Base-by-base conservation (phyloP, 1,140 invertebrate genomes). In the Hermetia illucens region DNA sequence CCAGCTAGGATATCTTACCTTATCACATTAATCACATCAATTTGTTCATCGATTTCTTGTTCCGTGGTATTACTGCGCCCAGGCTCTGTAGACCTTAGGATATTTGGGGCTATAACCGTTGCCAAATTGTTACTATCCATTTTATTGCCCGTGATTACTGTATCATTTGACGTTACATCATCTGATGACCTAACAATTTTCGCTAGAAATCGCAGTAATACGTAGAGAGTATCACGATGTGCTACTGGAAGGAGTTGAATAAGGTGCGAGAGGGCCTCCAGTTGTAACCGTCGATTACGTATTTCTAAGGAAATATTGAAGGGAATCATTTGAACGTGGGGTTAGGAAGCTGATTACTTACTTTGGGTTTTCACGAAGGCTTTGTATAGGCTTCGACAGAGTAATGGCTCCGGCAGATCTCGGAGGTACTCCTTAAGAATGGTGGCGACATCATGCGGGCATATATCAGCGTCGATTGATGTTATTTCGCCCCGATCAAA, bases 81-180 rank as follows among this genome's bases (percentile, higher is more conserved):
- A 17, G 68, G 55, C 40, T 74, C 71, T 17, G 71, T 71, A 48
- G 79, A 77, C 49, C 91, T 86, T 30, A 94, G 70, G 49, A 95
- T 86, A 57, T 93, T 94, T 2, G 90, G 90, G 2, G 89, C 90
- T 61, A 95, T 90, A 17, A 94, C 72, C 4, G 88, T 94, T 1
- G 90, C 89, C 41, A 95, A 64, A 60, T 92, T 94, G 27, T 75
- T 80, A 9, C 81, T 76, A 56, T 92, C 86, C 89, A 95, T 95
- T 68, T 88, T 92, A 65, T 93, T 93, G 3, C 89, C 90, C 12
- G 47, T 39, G 30, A 49, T 34, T 33, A 46, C 27, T 17, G 21
- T 46, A 16, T 51, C 44, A 17, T 9, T 41, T 10, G 38, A 30
- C 5, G 19, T 36, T 6, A 50, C 16, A 38, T 61, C 61, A 68